Base-by-base conservation (phyloP, 2,113 vertebrate species). In the Brachionichthys hirsutus region DNA sequence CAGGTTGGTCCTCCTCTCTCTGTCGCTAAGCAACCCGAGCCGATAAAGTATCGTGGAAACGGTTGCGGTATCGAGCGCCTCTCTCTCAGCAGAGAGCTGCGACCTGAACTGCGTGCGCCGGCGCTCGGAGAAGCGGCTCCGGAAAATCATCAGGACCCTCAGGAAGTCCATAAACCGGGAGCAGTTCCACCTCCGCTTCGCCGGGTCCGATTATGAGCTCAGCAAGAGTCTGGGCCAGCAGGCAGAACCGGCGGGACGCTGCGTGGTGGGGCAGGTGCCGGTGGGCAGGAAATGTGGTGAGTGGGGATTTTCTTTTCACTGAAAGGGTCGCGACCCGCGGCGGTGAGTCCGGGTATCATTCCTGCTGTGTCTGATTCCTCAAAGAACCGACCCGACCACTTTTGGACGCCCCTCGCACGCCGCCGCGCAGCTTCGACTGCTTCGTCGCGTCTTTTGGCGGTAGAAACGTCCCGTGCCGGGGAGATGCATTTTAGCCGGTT, bases 101-200 rank as follows among this genome's bases (percentile, higher is more conserved):
- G 94, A 96, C 70, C 81, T 94, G 80, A 91, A 85, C 67, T 99
- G 97, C 14, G 84, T 90, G 12, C 87, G 93, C 7, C 95, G 93
- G 12, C 94, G 93, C 48, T 94, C 93, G 0, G 96, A 98, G 65
- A 98, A 95, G 86, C 91, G 93, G 41, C 93, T 99, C 18, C 92
- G 92, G 73, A 99, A 97, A 80, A 97, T 94, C 57, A 91, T 95
- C 74, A 88, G 96, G 12, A 94, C 93, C 0, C 80, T 99, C 48
- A 90, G 95, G 73, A 99, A 96, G 83, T 95, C 95, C 3, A 94
- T 94, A 84, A 93, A 90, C 89, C 90, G 93, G 75, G 95, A 97
- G 47, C 95, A 97, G 83, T 94, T 99, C 68, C 93, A 94, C 49
- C 59, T 99, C n/a, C 94, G 94, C 2, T 77, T 99, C 17, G 91